A percentile compares a stretch with the other conserved stretches of the same genome.
These are phyloP conservation scores for Harpegnathos saltator DNA, from an alignment of 1,140 invertebrate genomes.

Conservation along the genomic window DNA sequence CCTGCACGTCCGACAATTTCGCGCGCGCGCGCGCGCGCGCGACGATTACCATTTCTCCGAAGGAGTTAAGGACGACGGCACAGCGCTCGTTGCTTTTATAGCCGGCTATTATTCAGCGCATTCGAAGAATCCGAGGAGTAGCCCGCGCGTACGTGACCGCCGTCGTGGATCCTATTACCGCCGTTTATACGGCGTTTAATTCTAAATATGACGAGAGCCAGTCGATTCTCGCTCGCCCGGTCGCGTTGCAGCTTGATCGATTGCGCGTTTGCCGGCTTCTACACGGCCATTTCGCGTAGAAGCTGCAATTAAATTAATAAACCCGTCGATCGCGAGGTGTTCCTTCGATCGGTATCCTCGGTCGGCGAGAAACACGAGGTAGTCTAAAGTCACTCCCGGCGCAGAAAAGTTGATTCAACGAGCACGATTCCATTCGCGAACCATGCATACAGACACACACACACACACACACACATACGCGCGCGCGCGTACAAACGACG, in stretches of 20 bases:
- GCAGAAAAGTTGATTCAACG: too few relatives aligned
- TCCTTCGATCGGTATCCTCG: constrained; percentile 17
- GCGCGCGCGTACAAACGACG: too few relatives aligned
- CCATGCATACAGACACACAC: too few relatives aligned
- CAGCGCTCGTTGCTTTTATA: constrained; percentile 18
- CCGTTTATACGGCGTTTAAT: constrained; percentile 29
- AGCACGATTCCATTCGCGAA: too few relatives aligned
- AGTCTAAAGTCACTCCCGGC: neutral
- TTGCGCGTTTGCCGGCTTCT: constrained; percentile 24
- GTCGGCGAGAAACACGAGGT: constrained; percentile 21
- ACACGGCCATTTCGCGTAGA: neutral
- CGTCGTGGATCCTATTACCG: constrained; percentile 25
- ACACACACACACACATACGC: too few relatives aligned
- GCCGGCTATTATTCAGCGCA: constrained; percentile 42
- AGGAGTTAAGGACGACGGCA: constrained; percentile 42
- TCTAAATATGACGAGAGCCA: constrained; percentile 34
- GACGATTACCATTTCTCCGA: constrained; percentile 46
- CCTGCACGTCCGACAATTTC: constrained; percentile 10
- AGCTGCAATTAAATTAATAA: constrained; percentile 46
- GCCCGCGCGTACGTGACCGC: constrained; percentile 19
- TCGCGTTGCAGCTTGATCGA: constrained; percentile 14
- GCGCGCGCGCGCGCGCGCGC: constrained; percentile 6
- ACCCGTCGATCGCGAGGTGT: constrained; percentile 18
- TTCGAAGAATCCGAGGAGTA: constrained; percentile 36
- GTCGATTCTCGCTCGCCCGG: constrained; percentile 20